Evolutionary conservation across 2,113 vertebrate genomes (phyloP).

Genomic region (Forbesichthys agassizii): DNA sequence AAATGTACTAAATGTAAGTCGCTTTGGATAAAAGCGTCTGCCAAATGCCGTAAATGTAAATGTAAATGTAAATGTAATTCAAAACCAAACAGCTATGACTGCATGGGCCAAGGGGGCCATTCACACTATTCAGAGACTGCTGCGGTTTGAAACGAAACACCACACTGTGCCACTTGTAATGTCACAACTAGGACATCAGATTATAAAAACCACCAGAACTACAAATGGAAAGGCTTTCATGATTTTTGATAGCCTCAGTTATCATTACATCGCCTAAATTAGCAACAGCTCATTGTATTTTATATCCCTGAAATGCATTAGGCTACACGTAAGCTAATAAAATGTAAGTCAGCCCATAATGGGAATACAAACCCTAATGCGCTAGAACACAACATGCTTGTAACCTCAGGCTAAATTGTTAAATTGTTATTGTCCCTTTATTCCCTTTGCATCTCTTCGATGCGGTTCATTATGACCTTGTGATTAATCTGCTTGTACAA

Average conservation of each 20-base stretch:
- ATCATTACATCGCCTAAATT: too few relatives aligned
- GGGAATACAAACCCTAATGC: background rate
- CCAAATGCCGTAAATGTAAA: too few relatives aligned
- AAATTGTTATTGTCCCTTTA: slow-evolving; percentile 8
- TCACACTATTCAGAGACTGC: too few relatives aligned
- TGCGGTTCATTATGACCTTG: slow-evolving; percentile 10
- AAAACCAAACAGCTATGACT: too few relatives aligned
- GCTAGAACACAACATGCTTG: background rate
- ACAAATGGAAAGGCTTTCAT: slow-evolving; percentile 4
- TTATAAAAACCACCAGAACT: too few relatives aligned
- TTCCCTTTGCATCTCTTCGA: background rate
- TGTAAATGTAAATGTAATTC: too few relatives aligned
- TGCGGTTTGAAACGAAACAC: too few relatives aligned
- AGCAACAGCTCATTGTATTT: background rate
- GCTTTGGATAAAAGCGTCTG: too few relatives aligned
- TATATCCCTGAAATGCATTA: slow-evolving; percentile 7
- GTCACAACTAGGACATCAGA: too few relatives aligned
- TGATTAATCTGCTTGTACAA: slow-evolving; percentile 12
- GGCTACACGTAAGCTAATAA: background rate
- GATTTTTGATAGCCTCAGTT: background rate
- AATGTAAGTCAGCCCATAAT: slow-evolving; percentile 12
- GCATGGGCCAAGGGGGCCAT: too few relatives aligned
- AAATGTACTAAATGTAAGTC: too few relatives aligned
- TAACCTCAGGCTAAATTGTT: background rate
- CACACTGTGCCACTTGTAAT: too few relatives aligned